phyloP scores from a whole-genome alignment of 2,113 vertebrate species.

The Orthochromis indermauri region DNA sequence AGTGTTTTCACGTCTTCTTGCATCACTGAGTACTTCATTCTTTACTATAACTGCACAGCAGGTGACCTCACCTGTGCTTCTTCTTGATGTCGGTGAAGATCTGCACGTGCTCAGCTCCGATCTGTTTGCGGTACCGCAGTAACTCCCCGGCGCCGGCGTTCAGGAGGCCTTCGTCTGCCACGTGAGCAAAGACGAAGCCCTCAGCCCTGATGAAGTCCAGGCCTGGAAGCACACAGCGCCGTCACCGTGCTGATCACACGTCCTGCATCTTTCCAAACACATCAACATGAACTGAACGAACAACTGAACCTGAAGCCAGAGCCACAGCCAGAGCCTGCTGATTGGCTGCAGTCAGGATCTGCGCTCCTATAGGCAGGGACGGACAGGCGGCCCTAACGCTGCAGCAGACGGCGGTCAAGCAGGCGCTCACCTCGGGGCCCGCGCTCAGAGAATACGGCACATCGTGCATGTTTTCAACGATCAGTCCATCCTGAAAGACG shows the following conservation, averaged over 20 bases:
- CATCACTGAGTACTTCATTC: background rate
- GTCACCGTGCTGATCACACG: background rate
- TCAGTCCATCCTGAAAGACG: constrained; percentile 73
- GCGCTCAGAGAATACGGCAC: constrained; percentile 70
- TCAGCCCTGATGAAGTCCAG: constrained; percentile 79
- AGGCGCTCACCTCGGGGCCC: constrained; percentile 77
- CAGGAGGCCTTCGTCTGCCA: constrained; percentile 80
- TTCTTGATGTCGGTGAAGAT: constrained; percentile 89
- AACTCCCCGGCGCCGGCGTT: constrained; percentile 77
- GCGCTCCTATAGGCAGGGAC: constrained; percentile 68
- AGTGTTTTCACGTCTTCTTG: background rate
- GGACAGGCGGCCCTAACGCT: constrained; percentile 69
- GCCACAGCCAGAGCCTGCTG: constrained; percentile 73
- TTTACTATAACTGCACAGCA: background rate
- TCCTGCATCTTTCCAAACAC: background rate
- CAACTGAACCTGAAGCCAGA: constrained; percentile 75
- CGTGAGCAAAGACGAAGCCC: constrained; percentile 78
- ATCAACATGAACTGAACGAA: rapidly evolving
- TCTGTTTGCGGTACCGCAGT: constrained; percentile 76
- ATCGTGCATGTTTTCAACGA: constrained; percentile 89
- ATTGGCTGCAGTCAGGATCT: constrained; percentile 79
- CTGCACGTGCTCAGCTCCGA: constrained; percentile 78
- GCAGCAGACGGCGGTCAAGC: constrained; percentile 70
- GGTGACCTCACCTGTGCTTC: constrained; percentile 79
- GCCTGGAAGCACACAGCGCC: constrained; percentile 44